Evolutionary conservation across 2,113 vertebrate species (phyloP).

Genomic region (Tricholaema leucomelas): DNA sequence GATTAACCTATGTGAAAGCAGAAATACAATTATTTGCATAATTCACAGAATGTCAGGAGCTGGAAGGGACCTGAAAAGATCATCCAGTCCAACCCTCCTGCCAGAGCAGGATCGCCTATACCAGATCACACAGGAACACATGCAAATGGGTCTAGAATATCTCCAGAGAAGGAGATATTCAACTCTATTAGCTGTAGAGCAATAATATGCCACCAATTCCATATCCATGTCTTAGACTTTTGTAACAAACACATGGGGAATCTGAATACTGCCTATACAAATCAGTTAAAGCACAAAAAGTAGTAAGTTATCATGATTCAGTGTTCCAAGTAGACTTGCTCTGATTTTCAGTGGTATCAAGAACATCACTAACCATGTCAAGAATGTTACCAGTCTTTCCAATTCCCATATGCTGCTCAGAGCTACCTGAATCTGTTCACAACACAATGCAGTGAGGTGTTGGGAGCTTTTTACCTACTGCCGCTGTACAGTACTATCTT

Average conservation of each 20-base stretch:
- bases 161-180: too few relatives aligned
- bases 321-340: background rate
- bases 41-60: too few relatives aligned
- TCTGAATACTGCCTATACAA: background rate
- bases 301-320: background rate
- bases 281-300: background rate
- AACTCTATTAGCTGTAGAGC: background rate
- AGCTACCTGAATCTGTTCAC: background rate
- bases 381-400: background rate
- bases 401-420: background rate
- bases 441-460: background rate
- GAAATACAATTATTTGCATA: conserved; percentile 11
- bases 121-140: too few relatives aligned
- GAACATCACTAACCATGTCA: background rate
- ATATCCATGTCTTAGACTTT: background rate
- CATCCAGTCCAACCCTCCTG: too few relatives aligned
- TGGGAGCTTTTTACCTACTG: fast-evolving
- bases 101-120: too few relatives aligned
- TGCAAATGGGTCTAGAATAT: too few relatives aligned
- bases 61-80: too few relatives aligned
- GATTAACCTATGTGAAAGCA: background rate
- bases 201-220: background rate
- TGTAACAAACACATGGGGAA: background rate
- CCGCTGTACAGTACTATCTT: background rate
- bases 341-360: background rate